A percentile compares a stretch with the other conserved stretches of the same genome.
These are phyloP conservation scores for Microtus ochrogaster DNA, from an alignment of 2,113 vertebrate genomes.

Conservation along the genomic window DNA sequence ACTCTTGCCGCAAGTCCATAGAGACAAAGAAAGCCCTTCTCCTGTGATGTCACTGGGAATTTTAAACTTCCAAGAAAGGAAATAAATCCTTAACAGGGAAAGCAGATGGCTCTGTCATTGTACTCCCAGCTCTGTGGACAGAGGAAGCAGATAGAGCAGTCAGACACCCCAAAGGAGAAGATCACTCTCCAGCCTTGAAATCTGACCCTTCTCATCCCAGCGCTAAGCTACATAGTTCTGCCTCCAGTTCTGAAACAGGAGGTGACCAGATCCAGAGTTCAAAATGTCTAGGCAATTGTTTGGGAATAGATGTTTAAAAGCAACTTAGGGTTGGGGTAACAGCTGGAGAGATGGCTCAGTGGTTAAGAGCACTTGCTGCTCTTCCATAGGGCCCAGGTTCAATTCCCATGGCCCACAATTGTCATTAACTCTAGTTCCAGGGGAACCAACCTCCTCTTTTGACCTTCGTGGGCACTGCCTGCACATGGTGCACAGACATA, in stretches of 20 bases:
- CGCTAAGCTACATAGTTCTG: neutral
- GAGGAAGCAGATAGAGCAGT: neutral
- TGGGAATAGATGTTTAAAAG: neutral
- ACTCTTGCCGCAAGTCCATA: conserved; percentile 26
- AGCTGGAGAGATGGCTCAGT: neutral
- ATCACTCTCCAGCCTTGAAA: conserved; percentile 37
- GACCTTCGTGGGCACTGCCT: neutral
- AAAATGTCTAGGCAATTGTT: conserved; percentile 8
- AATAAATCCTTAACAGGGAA: neutral
- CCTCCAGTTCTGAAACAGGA: conserved; percentile 23
- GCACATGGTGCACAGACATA: neutral
- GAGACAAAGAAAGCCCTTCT: conserved; percentile 7
- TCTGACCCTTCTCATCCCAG: neutral
- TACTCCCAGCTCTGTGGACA: neutral
- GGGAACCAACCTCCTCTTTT: neutral
- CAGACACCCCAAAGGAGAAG: neutral
- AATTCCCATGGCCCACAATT: neutral
- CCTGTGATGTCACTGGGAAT: neutral
- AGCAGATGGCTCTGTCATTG: neutral
- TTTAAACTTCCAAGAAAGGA: conserved; percentile 51
- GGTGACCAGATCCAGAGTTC: neutral
- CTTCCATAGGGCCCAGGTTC: neutral
- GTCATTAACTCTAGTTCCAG: neutral
- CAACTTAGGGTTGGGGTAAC: neutral
- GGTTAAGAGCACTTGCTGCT: neutral